Evolutionary conservation across 2,113 vertebrate genomes (phyloP).

Genomic region (Pantherophis guttatus): DNA sequence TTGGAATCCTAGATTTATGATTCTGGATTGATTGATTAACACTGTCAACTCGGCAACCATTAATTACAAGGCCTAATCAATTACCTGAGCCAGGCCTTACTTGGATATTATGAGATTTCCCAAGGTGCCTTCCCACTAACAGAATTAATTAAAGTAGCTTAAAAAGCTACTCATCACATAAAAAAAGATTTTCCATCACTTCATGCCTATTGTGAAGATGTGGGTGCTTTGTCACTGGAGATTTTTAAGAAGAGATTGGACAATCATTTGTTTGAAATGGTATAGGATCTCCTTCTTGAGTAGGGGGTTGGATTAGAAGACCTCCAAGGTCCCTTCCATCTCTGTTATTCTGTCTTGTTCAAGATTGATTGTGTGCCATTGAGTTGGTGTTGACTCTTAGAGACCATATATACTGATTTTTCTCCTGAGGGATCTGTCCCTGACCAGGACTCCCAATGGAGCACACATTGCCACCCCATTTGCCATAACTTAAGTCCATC

Average conservation of each 20-base stretch:
- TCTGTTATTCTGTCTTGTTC: background rate
- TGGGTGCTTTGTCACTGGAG: background rate
- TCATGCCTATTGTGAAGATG: background rate
- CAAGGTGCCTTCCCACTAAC: background rate
- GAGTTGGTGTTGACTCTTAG: background rate
- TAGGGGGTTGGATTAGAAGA: background rate
- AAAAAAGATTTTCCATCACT: background rate
- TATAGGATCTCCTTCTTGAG: background rate
- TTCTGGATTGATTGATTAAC: background rate
- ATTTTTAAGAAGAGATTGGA: background rate
- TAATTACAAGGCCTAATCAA: background rate
- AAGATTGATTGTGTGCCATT: background rate
- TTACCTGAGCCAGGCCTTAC: background rate
- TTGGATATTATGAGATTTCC: background rate
- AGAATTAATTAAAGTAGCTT: background rate
- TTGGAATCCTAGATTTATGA: background rate
- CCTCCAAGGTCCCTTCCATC: background rate
- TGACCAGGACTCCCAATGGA: background rate
- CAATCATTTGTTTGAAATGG: background rate
- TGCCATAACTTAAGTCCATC: background rate
- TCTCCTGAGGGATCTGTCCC: background rate
- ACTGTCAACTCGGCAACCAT: background rate
- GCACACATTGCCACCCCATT: background rate
- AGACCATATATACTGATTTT: background rate
- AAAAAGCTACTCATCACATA: background rate